phyloP scores from a whole-genome alignment of 2,113 vertebrate species.

The Gallinago undulata region DNA sequence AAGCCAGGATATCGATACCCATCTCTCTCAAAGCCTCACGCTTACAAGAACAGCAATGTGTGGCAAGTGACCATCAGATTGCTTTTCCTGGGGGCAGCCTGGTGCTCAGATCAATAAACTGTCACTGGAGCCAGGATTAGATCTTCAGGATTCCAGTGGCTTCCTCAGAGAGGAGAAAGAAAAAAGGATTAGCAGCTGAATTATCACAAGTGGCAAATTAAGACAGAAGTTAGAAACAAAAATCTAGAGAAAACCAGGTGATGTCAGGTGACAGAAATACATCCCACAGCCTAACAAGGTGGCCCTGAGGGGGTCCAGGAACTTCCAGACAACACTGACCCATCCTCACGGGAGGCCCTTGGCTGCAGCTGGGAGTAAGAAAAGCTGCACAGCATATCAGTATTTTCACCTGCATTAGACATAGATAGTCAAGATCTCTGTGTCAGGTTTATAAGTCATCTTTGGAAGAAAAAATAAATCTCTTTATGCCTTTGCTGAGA shows the following conservation, averaged over 20 bases:
- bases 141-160: not conserved
- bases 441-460: not conserved
- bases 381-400: not conserved
- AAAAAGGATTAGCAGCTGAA: not conserved
- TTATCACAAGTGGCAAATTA: rapidly evolving
- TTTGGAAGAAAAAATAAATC: not conserved
- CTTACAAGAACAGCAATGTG: rapidly evolving
- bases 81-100: rapidly evolving
- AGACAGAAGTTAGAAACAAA: not conserved
- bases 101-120: not conserved
- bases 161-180: not conserved
- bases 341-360: not conserved
- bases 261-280: not conserved
- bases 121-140: not conserved
- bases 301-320: rapidly evolving
- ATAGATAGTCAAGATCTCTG: not conserved
- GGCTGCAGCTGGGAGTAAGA: not conserved
- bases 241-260: not conserved
- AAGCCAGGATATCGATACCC: not conserved
- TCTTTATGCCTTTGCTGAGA: not conserved
- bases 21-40: not conserved
- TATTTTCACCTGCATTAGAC: not conserved
- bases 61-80: not conserved
- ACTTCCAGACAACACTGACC: not conserved
- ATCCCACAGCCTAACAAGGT: not conserved